These are phyloP conservation scores for Bos taurus DNA, from an alignment of 2,113 vertebrate genomes.

Conservation along the genomic window DNA sequence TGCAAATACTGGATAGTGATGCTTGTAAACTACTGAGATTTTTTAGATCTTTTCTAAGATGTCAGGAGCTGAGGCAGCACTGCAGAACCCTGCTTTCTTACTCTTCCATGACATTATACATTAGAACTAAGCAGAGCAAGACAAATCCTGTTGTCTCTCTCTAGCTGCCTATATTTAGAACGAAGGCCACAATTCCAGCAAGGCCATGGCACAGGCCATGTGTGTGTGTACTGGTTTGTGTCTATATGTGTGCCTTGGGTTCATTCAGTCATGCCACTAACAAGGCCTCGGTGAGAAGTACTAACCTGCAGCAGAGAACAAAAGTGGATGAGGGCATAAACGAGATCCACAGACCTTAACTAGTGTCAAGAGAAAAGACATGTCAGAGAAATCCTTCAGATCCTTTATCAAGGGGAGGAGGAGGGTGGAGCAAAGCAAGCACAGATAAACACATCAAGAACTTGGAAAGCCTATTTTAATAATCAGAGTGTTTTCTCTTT, in stretches of 20 bases:
- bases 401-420: background rate
- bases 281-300: background rate
- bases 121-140: background rate
- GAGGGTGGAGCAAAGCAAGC: background rate
- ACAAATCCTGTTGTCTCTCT: background rate
- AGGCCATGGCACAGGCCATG: background rate
- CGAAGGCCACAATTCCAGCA: background rate
- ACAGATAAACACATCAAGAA: background rate
- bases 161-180: background rate
- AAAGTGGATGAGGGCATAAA: background rate
- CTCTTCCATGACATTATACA: background rate
- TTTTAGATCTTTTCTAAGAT: background rate
- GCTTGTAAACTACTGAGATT: background rate
- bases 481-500: background rate
- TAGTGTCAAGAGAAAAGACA: background rate
- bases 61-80: background rate
- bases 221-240: background rate
- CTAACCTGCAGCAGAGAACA: background rate
- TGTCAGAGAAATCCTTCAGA: background rate
- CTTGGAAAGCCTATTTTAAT: background rate
- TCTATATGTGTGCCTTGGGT: background rate
- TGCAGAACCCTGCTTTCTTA: background rate
- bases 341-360: background rate
- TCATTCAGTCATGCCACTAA: background rate
- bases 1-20: background rate